Base-by-base conservation (phyloP, 2,888 invertebrate species). In the Allygus modestus region DNA sequence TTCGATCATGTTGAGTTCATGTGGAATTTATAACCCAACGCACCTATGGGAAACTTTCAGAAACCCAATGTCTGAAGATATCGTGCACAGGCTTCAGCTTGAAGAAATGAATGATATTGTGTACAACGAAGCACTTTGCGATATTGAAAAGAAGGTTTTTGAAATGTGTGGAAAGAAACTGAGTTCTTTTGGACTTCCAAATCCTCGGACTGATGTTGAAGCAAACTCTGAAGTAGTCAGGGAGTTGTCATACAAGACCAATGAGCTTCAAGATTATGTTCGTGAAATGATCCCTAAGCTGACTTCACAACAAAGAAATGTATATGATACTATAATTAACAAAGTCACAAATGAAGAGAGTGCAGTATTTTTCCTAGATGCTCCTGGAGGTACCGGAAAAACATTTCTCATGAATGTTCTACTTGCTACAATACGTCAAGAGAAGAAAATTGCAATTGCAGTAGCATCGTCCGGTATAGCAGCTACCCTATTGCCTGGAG, bases 11-110 rank as follows among this genome's bases (percentile, higher is more conserved):
- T n/a, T n/a, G n/a, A n/a, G n/a, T n/a, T n/a, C n/a, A n/a, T n/a
- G n/a, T n/a, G n/a, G n/a, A n/a, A n/a, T n/a, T 31, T 58, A n/a
- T 23, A 85, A 86, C 86, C 87, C 87, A 87, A 23, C 87, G 17
- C 4, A 17, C 58, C 61, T 84, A 23, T 84, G 84, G 84, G 43
- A 81, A 41, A 43, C n/a, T 23, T 71, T 65, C 15, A 65, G 51
- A 26, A 46, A 65, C 41, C 17, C 11, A 43, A 26, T 85, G 23
- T n/a, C 58, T 9, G 58, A 58, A 20, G 58, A 58, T 58, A 58
- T n/a, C 7, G 7, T 58, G 23, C 17, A 20, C 23, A 20, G 58
- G 23, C 41, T 20, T 58, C 58, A 23, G 23, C 17, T 33, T 9
- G 54, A 77, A 28, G 61, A 54, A 61, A 11, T 37, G 33, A 77